These are phyloP conservation scores for Rhagonycha fulva DNA, from an alignment of 2,888 invertebrate species.

Conservation along the genomic window DNA sequence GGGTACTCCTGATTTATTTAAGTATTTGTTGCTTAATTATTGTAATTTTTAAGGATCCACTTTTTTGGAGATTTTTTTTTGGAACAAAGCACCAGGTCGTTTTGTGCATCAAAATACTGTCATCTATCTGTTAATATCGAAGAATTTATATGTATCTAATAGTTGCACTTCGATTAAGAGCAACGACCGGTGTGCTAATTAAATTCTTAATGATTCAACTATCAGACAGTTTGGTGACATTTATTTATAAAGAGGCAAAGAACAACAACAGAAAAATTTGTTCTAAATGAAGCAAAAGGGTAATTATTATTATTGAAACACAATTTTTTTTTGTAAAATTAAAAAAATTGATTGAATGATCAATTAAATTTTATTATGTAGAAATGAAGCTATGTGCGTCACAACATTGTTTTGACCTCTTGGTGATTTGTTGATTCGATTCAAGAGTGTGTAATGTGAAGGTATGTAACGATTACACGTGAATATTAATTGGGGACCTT, in stretches of 20 bases:
- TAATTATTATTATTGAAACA: too few species aligned
- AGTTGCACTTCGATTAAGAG: not conserved
- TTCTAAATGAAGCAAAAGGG: too few species aligned
- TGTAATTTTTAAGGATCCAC: not conserved
- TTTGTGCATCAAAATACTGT: not conserved
- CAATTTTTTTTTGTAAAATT: too few species aligned
- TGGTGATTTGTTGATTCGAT: slow-evolving; percentile 9
- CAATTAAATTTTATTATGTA: slow-evolving; percentile 15
- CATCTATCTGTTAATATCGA: not conserved
- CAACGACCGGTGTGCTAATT: not conserved
- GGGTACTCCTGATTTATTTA: not conserved
- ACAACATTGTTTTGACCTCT: slow-evolving; percentile 22
- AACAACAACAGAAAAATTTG: too few species aligned
- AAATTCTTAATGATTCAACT: not conserved
- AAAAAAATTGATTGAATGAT: slow-evolving; percentile 1
- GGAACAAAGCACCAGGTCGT: not conserved
- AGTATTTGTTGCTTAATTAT: not conserved
- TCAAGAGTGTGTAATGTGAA: slow-evolving; percentile 12
- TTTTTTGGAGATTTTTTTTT: not conserved
- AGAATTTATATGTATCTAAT: not conserved
- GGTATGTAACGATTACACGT: slow-evolving; percentile 10
- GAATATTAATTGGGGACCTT: not conserved
- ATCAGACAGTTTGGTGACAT: not conserved
- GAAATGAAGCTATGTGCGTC: slow-evolving; percentile 18
- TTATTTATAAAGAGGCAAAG: not conserved